Evolutionary conservation across 2,797 vertebrate species (phyloP).

Genomic region (Acanthornis magna): DNA sequence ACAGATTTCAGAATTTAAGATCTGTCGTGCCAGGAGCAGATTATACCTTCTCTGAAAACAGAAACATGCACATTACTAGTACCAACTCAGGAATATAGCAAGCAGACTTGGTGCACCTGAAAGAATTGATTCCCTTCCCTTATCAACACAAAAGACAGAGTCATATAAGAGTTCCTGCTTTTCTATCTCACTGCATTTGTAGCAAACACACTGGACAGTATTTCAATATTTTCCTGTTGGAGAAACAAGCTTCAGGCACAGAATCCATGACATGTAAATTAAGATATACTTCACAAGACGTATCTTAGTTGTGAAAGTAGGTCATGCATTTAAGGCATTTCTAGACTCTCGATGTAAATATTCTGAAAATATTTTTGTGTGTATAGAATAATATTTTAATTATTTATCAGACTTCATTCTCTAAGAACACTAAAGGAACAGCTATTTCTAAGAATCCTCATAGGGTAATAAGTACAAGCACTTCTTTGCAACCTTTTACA

Average conservation of each 20-base stretch:
- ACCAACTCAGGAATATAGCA: not conserved
- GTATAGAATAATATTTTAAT: constrained; percentile 19
- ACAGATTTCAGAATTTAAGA: not conserved
- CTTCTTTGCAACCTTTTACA: not conserved
- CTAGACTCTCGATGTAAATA: constrained; percentile 8
- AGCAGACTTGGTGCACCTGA: not conserved
- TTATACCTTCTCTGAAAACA: not conserved
- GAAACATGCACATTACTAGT: not conserved
- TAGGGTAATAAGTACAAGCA: not conserved
- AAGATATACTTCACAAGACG: constrained; percentile 8
- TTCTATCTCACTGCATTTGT: not conserved
- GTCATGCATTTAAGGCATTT: constrained; percentile 35
- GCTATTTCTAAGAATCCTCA: not conserved
- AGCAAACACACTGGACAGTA: not conserved
- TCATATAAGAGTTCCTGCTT: not conserved
- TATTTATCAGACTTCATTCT: not conserved
- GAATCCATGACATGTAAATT: constrained; percentile 28
- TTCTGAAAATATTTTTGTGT: constrained; percentile 12
- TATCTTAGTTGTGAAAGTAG: constrained; percentile 36
- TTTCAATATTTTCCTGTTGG: not conserved
- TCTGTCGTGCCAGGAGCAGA: not conserved
- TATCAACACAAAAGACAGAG: not conserved
- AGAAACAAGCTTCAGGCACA: constrained; percentile 18
- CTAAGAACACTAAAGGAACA: not conserved
- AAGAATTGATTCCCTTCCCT: not conserved